phyloP scores from a whole-genome alignment of 2,888 invertebrate genomes.

The Stenchaetothrips biformis region DNA sequence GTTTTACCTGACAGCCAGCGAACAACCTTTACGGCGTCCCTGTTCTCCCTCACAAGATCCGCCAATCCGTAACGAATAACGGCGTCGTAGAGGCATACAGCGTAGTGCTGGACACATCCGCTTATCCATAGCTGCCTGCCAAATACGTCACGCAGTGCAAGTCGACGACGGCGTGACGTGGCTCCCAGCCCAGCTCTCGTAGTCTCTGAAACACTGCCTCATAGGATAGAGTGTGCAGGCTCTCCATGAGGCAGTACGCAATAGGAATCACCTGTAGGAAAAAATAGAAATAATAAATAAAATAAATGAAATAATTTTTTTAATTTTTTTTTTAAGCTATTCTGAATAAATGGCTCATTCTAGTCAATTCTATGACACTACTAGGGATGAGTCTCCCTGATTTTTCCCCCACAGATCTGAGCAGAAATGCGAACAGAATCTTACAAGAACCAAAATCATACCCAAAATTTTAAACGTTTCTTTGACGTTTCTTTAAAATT shows the following conservation, averaged over 20 bases:
- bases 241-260: not conserved
- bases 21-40: not conserved
- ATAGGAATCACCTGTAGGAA: not conserved
- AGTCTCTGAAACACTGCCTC: not conserved
- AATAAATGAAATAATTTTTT: not conserved
- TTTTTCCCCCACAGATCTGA: too few relatives aligned
- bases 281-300: not conserved
- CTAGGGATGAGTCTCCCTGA: too few relatives aligned
- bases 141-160: not conserved
- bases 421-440: too few relatives aligned
- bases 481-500: too few relatives aligned
- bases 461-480: too few relatives aligned
- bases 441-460: too few relatives aligned
- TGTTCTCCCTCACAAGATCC: not conserved
- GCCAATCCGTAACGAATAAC: not conserved
- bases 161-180: not conserved
- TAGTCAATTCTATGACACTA: too few relatives aligned
- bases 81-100: not conserved
- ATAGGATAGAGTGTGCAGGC: not conserved
- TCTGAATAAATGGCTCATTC: too few relatives aligned
- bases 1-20: not conserved
- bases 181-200: not conserved
- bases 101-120: not conserved
- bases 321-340: too few relatives aligned
- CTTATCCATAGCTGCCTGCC: not conserved